These are phyloP conservation scores for Diuraphis noxia DNA, from an alignment of 1,140 invertebrate genomes.

Conservation along the genomic window DNA sequence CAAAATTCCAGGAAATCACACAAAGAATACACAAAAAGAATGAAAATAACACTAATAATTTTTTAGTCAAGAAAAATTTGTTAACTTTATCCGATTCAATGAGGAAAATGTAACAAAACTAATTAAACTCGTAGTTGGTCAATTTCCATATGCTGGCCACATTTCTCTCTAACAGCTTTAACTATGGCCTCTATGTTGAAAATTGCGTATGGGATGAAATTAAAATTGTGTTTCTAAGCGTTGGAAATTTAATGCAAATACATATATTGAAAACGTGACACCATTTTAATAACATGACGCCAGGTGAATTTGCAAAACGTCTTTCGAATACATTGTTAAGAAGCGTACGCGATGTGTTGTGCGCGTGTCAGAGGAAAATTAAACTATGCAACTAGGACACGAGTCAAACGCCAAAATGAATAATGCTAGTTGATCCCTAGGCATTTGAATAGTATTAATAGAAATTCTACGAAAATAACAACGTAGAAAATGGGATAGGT, in stretches of 20 bases:
- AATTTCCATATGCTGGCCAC: not conserved
- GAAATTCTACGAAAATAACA: not conserved
- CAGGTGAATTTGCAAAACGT: not conserved
- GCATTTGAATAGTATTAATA: not conserved
- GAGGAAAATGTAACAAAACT: not conserved
- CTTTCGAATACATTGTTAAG: not conserved
- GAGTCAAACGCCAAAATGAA: conserved; percentile 18
- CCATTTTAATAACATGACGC: not conserved
- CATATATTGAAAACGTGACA: not conserved
- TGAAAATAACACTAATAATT: not conserved
- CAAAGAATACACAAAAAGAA: not conserved
- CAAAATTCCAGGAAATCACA: not conserved
- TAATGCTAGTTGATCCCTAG: not conserved
- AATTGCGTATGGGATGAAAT: not conserved
- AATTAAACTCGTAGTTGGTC: not conserved
- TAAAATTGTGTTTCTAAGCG: not conserved
- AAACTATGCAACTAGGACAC: not conserved
- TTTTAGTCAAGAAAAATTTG: not conserved
- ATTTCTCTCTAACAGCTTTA: not conserved
- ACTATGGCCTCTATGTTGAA: not conserved
- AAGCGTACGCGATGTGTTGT: not conserved
- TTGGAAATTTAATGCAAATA: not conserved
- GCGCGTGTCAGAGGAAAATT: not conserved
- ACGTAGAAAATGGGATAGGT: not conserved
- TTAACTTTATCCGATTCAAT: not conserved